phyloP scores from a whole-genome alignment of 2,113 vertebrate species.

The Tor tambroides region DNA sequence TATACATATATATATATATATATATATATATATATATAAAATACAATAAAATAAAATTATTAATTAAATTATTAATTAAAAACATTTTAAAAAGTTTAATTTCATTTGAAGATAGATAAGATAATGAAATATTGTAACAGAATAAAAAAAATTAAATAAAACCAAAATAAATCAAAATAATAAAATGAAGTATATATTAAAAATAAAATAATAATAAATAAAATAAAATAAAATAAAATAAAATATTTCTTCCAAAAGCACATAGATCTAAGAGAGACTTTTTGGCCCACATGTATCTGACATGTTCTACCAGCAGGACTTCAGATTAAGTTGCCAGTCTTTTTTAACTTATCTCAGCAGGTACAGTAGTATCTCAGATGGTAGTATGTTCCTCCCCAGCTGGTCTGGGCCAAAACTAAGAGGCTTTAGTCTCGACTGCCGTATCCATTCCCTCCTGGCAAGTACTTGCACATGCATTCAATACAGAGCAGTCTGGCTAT shows the following conservation, averaged over 20 bases:
- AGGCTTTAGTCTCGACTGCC: not conserved
- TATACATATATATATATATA: no score
- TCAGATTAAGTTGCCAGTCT: not conserved
- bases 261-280: not conserved
- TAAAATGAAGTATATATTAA: no score
- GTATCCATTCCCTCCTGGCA: not conserved
- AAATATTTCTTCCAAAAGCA: not conserved
- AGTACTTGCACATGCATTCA: not conserved
- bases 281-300: not conserved
- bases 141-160: no score
- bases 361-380: not conserved
- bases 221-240: no score
- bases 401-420: not conserved
- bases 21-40: not conserved
- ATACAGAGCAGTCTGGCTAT: not conserved
- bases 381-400: conserved; percentile 4
- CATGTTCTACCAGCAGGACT: not conserved
- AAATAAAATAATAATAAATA: no score
- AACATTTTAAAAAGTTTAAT: no score
- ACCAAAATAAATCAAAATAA: no score
- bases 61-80: no score
- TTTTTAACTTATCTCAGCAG: not conserved
- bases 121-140: no score
- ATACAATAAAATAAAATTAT: no score
- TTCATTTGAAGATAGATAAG: no score